A percentile compares a stretch with the other conserved stretches of the same genome.
phyloP scores from a whole-genome alignment of 2,797 vertebrate species.

The Sternotherus odoratus region DNA sequence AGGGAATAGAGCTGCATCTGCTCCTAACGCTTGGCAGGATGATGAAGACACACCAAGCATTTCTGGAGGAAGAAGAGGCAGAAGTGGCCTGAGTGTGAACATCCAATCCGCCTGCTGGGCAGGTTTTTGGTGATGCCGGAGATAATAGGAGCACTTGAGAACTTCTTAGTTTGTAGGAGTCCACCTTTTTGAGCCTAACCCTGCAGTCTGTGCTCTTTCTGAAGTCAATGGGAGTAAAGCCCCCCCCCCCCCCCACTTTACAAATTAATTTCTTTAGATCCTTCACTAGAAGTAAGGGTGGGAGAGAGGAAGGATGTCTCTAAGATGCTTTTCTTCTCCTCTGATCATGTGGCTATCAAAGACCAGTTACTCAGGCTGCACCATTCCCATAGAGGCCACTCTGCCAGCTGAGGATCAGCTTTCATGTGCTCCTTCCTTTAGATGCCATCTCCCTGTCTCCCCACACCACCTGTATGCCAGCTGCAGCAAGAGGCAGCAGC shows the following conservation, averaged over 20 bases:
- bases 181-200: not conserved
- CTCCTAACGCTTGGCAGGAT: not conserved
- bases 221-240: not conserved
- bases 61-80: not conserved
- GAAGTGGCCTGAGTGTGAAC: rapidly evolving
- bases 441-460: not conserved
- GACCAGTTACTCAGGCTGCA: not conserved
- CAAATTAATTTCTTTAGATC: not conserved
- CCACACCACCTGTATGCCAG: not conserved
- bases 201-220: not conserved
- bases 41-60: not conserved
- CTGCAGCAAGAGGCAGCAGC: not conserved
- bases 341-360: not conserved
- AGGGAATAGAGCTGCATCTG: not conserved
- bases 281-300: not conserved
- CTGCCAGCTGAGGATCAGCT: not conserved
- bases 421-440: not conserved
- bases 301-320: not conserved
- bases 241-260: not conserved
- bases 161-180: not conserved
- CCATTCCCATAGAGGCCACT: not conserved
- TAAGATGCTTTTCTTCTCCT: not conserved
- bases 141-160: not conserved
- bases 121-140: not conserved
- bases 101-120: not conserved